Evolutionary conservation across 2,113 vertebrate genomes (phyloP).

Genomic region (Kryptolebias marmoratus): DNA sequence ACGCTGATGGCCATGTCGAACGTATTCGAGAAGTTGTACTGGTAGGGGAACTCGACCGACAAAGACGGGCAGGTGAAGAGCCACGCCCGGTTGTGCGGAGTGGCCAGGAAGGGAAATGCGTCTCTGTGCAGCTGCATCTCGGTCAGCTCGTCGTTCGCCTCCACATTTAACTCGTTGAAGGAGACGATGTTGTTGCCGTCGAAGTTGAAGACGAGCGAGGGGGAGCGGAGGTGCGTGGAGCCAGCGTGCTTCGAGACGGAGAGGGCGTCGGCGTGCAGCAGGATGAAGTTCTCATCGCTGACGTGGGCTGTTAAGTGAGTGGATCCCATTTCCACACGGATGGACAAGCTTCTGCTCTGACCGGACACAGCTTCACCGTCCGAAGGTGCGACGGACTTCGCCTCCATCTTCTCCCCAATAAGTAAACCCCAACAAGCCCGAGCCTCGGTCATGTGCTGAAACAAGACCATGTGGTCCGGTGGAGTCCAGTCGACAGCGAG

Average conservation of each 20-base stretch:
- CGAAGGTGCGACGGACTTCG: neutral
- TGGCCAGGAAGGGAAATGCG: slow-evolving; percentile 83
- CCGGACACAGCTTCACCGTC: slow-evolving; percentile 4
- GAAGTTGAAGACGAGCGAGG: slow-evolving; percentile 86
- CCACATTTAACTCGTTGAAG: slow-evolving; percentile 86
- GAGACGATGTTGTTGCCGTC: slow-evolving; percentile 92
- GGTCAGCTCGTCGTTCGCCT: slow-evolving; percentile 82
- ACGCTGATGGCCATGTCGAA: slow-evolving; percentile 90
- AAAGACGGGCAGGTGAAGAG: slow-evolving; percentile 85
- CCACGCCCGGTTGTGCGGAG: slow-evolving; percentile 87
- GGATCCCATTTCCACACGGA: slow-evolving; percentile 85
- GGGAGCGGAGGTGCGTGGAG: slow-evolving; percentile 82
- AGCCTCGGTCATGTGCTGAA: slow-evolving; percentile 88
- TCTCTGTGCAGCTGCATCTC: slow-evolving; percentile 87
- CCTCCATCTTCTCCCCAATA: slow-evolving; percentile 13
- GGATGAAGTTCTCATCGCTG: slow-evolving; percentile 86
- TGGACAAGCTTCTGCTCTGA: slow-evolving; percentile 60
- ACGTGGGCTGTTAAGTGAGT: slow-evolving; percentile 86
- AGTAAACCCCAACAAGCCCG: slow-evolving; percentile 79
- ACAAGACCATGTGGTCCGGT: slow-evolving; percentile 92
- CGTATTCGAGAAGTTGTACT: slow-evolving; percentile 93
- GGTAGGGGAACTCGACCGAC: slow-evolving; percentile 91
- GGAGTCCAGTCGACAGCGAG: slow-evolving; percentile 89
- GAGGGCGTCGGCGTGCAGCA: slow-evolving; percentile 82
- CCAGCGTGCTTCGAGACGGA: slow-evolving; percentile 77